A percentile compares a stretch with the other conserved stretches of the same genome.
Evolutionary conservation across 2,888 invertebrate species (phyloP).

Genomic region (Drosophila monieri): DNA sequence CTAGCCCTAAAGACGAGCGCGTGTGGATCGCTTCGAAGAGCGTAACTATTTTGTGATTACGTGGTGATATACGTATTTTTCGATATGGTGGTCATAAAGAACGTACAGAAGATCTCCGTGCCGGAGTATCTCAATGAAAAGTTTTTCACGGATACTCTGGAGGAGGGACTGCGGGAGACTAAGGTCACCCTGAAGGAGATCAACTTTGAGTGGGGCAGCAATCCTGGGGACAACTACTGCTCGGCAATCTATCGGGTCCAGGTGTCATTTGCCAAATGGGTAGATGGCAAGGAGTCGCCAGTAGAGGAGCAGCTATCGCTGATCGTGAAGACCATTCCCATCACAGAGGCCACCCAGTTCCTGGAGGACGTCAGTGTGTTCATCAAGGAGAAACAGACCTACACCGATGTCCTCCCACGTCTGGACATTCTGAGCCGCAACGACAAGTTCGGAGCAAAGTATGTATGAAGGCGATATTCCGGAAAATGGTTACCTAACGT

Average conservation of each 20-base stretch:
- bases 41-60: constrained; percentile 1
- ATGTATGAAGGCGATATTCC: constrained; percentile 18
- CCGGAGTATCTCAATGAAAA: constrained; percentile 71
- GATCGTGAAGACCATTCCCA: constrained; percentile 81
- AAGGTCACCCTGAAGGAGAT: constrained; percentile 66
- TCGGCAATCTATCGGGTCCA: constrained; percentile 79
- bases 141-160: constrained; percentile 77
- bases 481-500: neutral
- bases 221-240: constrained; percentile 81
- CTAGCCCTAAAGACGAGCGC: constrained; percentile 10
- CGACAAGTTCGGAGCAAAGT: constrained; percentile 77
- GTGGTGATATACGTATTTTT: constrained; percentile 1
- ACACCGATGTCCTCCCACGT: constrained; percentile 81
- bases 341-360: constrained; percentile 67
- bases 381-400: constrained; percentile 84
- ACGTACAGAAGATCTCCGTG: constrained; percentile 61
- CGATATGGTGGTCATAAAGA: constrained; percentile 58
- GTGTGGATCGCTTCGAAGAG: constrained; percentile 1
- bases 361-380: constrained; percentile 84
- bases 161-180: constrained; percentile 72
- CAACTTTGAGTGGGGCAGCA: constrained; percentile 76
- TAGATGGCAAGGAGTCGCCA: constrained; percentile 30
- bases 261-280: constrained; percentile 55
- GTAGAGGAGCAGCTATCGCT: constrained; percentile 63
- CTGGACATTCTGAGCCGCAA: constrained; percentile 81